Base-by-base conservation (phyloP, 2,888 invertebrate genomes). In the Candidula unifasciata region DNA sequence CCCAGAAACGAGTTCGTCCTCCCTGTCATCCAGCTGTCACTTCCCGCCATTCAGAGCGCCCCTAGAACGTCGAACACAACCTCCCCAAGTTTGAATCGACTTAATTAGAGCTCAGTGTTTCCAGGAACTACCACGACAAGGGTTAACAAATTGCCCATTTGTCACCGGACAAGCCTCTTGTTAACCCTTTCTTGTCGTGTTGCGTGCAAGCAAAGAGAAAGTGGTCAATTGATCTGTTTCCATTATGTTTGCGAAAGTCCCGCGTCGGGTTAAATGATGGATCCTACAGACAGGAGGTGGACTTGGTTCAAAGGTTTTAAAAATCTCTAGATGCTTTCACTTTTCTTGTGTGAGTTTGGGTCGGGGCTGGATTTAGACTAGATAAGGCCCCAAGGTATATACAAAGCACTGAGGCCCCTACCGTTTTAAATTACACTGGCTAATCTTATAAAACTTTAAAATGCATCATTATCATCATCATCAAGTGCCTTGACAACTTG, bases 71-170 rank as follows among this genome's bases (percentile, higher is more conserved):
- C 74, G 30, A 74, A 16, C 30, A 54, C 3, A 18, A 30, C 74
- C 52, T 74, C n/a, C 27, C 6, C 54, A 27, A 16, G 33, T 54
- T 16, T 74, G 54, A 74, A 74, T 74, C n/a, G 74, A 16, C 18
- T 21, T 54, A 74, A 74, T 74, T 74, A 54, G 30, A 54, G 6
- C 54, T 8, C 30, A 30, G 1, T 74, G 74, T 74, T 74, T 5
- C 5, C 54, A 52, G 52, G 74, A 74, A 74, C 52, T 54, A 6
- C 30, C 21, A 27, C 54, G 18, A 30, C 54, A 54, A 33, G 74
- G 54, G 74, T 74, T 54, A n/a, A 74, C 54, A 74, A 74, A 74
- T 74, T 54, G 21, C 54, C 18, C 3, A 13, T 54, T 74, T 74
- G 54, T 27, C 33, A 54, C 54, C 54, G 44, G 30, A 54, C 74